These are phyloP conservation scores for Pantala flavescens DNA, from an alignment of 1,140 invertebrate genomes.

Conservation along the genomic window DNA sequence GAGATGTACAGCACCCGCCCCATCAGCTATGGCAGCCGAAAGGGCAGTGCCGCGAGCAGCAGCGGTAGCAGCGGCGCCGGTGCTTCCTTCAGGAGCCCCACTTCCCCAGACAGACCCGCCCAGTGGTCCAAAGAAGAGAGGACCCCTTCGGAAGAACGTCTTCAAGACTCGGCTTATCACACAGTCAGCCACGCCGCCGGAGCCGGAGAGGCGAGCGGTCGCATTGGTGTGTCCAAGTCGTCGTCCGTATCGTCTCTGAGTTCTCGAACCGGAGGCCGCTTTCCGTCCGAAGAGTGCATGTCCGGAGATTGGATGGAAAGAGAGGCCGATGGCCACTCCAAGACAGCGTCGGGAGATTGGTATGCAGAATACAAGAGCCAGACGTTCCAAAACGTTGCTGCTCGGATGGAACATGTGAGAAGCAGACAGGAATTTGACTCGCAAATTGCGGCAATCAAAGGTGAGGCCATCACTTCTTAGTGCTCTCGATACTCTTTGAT, in stretches of 20 bases:
- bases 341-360: constrained; percentile 38
- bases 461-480: constrained; percentile 38
- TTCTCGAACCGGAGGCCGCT: constrained; percentile 30
- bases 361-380: constrained; percentile 46
- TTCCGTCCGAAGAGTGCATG: constrained; percentile 47
- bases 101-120: no score
- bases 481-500: background rate
- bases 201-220: constrained; percentile 25
- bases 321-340: constrained; percentile 23
- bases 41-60: constrained; percentile 11
- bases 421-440: constrained; percentile 72
- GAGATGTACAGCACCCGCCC: constrained; percentile 30
- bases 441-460: constrained; percentile 77
- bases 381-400: constrained; percentile 41
- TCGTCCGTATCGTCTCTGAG: constrained; percentile 39
- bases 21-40: constrained; percentile 14
- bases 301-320: constrained; percentile 25
- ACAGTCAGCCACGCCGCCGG: constrained; percentile 22
- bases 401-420: constrained; percentile 50
- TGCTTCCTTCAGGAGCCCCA: background rate
- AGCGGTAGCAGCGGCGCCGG: constrained; percentile 14
- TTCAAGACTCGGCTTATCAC: constrained; percentile 46
- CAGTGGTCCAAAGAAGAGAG: background rate
- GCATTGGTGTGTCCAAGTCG: constrained; percentile 30
- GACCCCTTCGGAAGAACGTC: constrained; percentile 44